Base-by-base conservation (phyloP, 2,113 vertebrate genomes). In the Coryphaenoides rupestris region DNA sequence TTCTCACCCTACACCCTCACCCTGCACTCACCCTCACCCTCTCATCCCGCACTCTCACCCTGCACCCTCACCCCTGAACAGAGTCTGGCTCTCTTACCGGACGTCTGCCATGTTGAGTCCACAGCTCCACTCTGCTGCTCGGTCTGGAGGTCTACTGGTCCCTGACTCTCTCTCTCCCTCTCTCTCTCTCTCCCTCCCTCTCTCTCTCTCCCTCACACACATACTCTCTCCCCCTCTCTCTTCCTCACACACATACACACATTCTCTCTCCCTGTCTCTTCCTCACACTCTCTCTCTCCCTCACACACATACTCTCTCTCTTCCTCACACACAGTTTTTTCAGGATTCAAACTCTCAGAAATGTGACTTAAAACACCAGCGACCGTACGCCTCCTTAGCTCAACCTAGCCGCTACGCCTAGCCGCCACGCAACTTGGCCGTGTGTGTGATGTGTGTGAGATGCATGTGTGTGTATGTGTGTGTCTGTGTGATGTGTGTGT, bases 281-380 rank as follows among this genome's bases (percentile, higher is more conserved):
- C 26, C 54, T 22, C 46, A 57, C 56, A 47, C 54, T 56, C 46
- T 7, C 57, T 23, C 69, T 66, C 70, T 57, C 70, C 53, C 70
- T 62, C 45, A 19, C 28, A 12, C 10, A 19, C 55, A 13, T 22
- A 13, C 55, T 26, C 55, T 24, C 55, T 26, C 55, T 57, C 55
- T 57, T 15, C 14, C 55, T 22, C 80, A 66, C 66, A 65, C 79
- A 83, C 80, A 87, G 86, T 86, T 79, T 59, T 13, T 68, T 70
- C 65, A 21, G 60, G 75, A 69, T 76, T 50, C 47, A 78, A 77
- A 80, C 73, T 69, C 74, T 76, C 71, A 1, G 26, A 78, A 88
- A 88, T 80, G 58, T 75, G 84, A 85, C 73, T 83, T 83, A 62
- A 59, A 19, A 16, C 9, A 1, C 24, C 45, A 72, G 59, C 59